Conservation (phyloP, 2,888 invertebrate genomes). For the Parnassius smintheus region DNA sequence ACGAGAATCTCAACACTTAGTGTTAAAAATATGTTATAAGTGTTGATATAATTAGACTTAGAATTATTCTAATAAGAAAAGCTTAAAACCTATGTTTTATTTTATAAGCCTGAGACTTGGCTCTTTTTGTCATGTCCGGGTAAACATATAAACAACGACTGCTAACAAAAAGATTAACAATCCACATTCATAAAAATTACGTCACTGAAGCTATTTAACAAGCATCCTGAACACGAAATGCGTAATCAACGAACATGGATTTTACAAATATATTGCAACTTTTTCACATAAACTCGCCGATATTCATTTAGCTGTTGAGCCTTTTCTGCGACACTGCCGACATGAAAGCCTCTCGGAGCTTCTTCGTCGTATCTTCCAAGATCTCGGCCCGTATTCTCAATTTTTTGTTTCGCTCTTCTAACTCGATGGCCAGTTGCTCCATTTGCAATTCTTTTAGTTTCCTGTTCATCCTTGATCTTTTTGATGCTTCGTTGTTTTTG, state of each 20-base stretch:
- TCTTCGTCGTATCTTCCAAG: slow-evolving; percentile 84
- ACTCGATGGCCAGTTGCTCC: slow-evolving; percentile 72
- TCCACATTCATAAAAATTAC: slow-evolving; percentile 24
- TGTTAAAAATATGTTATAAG: slow-evolving; percentile 27
- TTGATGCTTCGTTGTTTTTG: slow-evolving; percentile 90
- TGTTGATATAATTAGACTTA: slow-evolving; percentile 15
- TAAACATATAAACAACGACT: slow-evolving; percentile 11
- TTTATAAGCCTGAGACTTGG: slow-evolving; percentile 13
- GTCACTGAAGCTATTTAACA: slow-evolving; percentile 11
- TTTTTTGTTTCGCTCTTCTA: slow-evolving; percentile 83
- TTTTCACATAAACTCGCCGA: slow-evolving; percentile 4
- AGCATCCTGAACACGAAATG: slow-evolving; percentile 31
- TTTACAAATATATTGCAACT: slow-evolving; percentile 29
- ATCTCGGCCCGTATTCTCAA: slow-evolving; percentile 84
- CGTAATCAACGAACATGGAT: slow-evolving; percentile 44
- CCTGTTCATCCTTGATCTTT: slow-evolving; percentile 86
- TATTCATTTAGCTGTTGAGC: slow-evolving; percentile 33
- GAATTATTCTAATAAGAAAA: slow-evolving; percentile 11
- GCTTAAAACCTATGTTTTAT: slow-evolving; percentile 17
- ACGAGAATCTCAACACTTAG: slow-evolving; percentile 32
- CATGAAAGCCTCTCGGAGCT: slow-evolving; percentile 84
- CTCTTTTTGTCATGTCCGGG: slow-evolving; percentile 19
- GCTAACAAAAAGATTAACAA: slow-evolving; percentile 23
- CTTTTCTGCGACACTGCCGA: slow-evolving; percentile 82
- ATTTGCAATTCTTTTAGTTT: slow-evolving; percentile 82